Evolutionary conservation across 2,113 vertebrate genomes (phyloP).

Genomic region (Phrynosoma platyrhinos): DNA sequence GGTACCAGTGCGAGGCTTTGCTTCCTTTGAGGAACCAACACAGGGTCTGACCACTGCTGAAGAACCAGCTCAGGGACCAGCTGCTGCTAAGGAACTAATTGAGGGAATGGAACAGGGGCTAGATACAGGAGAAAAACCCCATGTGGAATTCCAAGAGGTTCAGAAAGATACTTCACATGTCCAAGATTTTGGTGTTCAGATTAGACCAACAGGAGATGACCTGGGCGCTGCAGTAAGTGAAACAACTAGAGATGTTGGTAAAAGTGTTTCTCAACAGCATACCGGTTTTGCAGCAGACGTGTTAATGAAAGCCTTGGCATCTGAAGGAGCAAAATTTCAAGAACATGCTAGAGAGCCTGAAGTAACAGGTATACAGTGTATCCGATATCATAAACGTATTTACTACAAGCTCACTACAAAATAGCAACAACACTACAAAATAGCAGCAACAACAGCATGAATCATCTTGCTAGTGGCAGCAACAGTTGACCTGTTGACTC

Average conservation of each 20-base stretch:
- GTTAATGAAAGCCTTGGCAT: slow-evolving; percentile 30
- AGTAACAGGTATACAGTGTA: slow-evolving; percentile 70
- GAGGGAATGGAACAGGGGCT: background rate
- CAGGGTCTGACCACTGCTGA: background rate
- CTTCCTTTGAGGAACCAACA: background rate
- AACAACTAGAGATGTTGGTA: background rate
- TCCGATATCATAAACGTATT: background rate
- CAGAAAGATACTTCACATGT: background rate
- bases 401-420: background rate
- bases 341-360: slow-evolving; percentile 9
- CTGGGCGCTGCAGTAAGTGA: accelerated
- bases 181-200: background rate
- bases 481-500: too few relatives aligned
- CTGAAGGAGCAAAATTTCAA: background rate
- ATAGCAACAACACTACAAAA: too few relatives aligned
- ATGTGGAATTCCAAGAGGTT: background rate
- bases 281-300: background rate
- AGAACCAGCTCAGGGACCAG: background rate
- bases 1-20: background rate
- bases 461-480: background rate
- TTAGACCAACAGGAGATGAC: background rate
- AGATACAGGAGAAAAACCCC: background rate
- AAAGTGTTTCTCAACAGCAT: background rate
- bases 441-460: background rate
- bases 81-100: background rate